Evolutionary conservation across 1,140 invertebrate genomes (phyloP), one percentile per base, ranked within the genome.

Genomic region (Brachionus rubens): DNA sequence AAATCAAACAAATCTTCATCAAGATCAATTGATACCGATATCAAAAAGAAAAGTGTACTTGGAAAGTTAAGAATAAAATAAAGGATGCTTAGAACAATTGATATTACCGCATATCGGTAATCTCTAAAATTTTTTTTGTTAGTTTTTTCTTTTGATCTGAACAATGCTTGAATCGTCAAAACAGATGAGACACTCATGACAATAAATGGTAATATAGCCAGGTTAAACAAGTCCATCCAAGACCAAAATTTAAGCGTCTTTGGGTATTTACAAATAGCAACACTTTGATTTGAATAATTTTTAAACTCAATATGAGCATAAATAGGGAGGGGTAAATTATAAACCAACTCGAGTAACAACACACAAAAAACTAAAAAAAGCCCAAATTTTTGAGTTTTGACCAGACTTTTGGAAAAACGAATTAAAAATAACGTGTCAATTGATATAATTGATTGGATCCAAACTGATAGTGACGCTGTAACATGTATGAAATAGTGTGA

Each of bases 221-320:
- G 33, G 33, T 54, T 54, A n/a, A 54, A 54, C n/a, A 54, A n/a
- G 52, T 54, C 52, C 52, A 54, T 54, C 52, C 52, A 54, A 24
- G 24, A 54, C 12, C 26, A 54, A 54, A 54, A 54, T 28, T 54
- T n/a, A n/a, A n/a, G n/a, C n/a, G n/a, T n/a, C n/a, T n/a, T n/a
- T n/a, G n/a, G n/a, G n/a, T n/a, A n/a, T n/a, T n/a, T n/a, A n/a
- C n/a, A n/a, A n/a, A n/a, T n/a, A n/a, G n/a, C n/a, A n/a, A n/a
- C n/a, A n/a, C n/a, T n/a, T n/a, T n/a, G 26, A 14, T 28, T 54
- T 54, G 52, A 54, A 54, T n/a, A n/a, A n/a, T n/a, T n/a, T n/a
- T n/a, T n/a, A n/a, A n/a, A n/a, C n/a, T n/a, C n/a, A n/a, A n/a
- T n/a, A n/a, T n/a, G n/a, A n/a, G n/a, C n/a, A n/a, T n/a, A n/a